Conservation (phyloP, 35 echinoderm and acorn worm species). For the Stichopus chloronotus region DNA sequence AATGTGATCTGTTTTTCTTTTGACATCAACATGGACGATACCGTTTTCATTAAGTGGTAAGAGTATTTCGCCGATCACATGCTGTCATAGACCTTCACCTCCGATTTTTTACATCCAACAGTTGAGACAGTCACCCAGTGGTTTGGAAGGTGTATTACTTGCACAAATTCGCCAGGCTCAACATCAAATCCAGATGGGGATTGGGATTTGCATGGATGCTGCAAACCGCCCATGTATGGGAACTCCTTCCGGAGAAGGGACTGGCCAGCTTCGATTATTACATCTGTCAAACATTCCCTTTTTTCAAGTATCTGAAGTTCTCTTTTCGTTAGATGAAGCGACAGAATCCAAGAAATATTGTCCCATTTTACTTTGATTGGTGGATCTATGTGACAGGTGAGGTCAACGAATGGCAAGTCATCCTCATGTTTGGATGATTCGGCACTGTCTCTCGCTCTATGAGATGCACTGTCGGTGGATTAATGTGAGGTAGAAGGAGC, state of each 20-base stretch:
- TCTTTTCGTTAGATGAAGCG: neutral
- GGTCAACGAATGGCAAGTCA: neutral
- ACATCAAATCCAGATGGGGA: neutral
- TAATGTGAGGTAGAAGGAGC: neutral
- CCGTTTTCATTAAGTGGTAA: neutral
- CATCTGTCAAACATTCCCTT: slow-evolving; percentile 16
- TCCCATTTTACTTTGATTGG: neutral
- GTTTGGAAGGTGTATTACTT: slow-evolving; percentile 1
- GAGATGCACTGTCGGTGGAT: no score
- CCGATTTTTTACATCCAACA: neutral
- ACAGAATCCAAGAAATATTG: neutral
- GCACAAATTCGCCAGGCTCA: neutral
- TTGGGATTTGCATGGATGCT: neutral
- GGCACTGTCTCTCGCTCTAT: neutral
- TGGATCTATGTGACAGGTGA: neutral
- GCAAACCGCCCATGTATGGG: neutral
- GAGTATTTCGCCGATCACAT: neutral
- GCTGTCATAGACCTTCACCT: neutral
- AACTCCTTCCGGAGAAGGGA: slow-evolving; percentile 8
- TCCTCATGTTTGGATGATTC: neutral
- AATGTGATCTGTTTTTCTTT: neutral
- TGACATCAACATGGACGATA: neutral
- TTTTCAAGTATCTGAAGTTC: neutral
- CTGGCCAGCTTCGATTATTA: slow-evolving; percentile 20
- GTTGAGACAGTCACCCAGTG: neutral